These are phyloP conservation scores for Sebastes schlegelii DNA, from an alignment of 2,113 vertebrate species.

Conservation along the genomic window DNA sequence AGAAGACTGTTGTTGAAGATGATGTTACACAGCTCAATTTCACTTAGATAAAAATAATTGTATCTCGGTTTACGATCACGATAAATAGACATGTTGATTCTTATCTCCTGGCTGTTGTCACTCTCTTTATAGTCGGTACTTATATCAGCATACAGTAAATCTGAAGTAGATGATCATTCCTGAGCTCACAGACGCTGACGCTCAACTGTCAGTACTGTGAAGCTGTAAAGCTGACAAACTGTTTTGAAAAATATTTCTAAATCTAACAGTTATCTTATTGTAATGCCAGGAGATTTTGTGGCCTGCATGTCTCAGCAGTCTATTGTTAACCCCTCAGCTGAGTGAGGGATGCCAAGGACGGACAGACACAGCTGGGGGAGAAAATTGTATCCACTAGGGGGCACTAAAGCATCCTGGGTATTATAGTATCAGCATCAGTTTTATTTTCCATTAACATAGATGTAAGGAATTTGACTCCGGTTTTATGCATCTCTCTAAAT, in stretches of 20 bases:
- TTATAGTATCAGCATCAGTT: neutral
- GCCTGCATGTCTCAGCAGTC: slow-evolving; percentile 23
- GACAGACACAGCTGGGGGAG: slow-evolving; percentile 22
- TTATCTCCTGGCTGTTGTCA: neutral
- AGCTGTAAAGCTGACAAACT: slow-evolving; percentile 63
- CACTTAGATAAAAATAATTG: no score
- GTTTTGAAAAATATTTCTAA: slow-evolving; percentile 50
- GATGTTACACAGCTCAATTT: no score
- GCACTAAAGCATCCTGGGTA: neutral
- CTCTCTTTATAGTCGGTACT: neutral
- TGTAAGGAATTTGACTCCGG: neutral
- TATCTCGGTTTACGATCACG: neutral
- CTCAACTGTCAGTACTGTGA: slow-evolving; percentile 50
- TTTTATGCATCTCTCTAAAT: neutral
- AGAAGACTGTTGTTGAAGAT: no score
- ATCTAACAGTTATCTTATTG: slow-evolving; percentile 46
- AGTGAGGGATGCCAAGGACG: slow-evolving; percentile 18
- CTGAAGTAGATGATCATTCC: neutral
- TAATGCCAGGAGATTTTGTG: slow-evolving; percentile 52
- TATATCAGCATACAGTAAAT: neutral
- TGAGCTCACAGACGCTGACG: neutral
- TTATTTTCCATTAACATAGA: neutral
- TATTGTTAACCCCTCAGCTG: slow-evolving; percentile 48
- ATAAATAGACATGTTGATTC: neutral
- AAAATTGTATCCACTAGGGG: slow-evolving; percentile 3